Percentiles rank a stretch among this genome's conserved stretches.
Evolutionary conservation across 2,888 invertebrate genomes (phyloP).

Genomic region (Autographa gamma): DNA sequence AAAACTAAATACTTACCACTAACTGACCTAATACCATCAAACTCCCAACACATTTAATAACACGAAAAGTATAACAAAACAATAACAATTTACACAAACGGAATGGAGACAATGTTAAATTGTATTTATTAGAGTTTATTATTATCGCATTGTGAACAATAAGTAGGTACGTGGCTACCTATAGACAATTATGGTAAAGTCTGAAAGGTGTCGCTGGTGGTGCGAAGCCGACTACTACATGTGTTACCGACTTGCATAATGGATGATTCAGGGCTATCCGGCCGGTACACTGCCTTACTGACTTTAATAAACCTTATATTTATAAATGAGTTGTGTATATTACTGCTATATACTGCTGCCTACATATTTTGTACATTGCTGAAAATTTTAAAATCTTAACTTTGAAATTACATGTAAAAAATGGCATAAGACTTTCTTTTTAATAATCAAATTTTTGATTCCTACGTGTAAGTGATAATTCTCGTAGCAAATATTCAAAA

Average conservation of each 20-base stretch:
- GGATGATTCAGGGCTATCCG: conserved; percentile 77
- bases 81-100: conserved; percentile 31
- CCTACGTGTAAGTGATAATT: too few relatives aligned
- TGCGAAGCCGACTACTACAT: conserved; percentile 76
- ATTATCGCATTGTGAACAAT: conserved; percentile 67
- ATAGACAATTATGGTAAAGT: conserved; percentile 84
- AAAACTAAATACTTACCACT: background rate
- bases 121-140: conserved; percentile 63
- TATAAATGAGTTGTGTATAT: background rate
- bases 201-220: conserved; percentile 78
- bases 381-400: too few relatives aligned
- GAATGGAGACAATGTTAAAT: conserved; percentile 51
- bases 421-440: too few relatives aligned
- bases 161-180: conserved; percentile 63
- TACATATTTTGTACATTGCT: too few relatives aligned
- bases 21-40: background rate
- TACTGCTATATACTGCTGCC: too few relatives aligned
- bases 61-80: conserved; percentile 15
- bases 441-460: too few relatives aligned
- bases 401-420: too few relatives aligned
- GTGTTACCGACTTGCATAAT: conserved; percentile 86
- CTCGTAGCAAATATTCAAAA: too few relatives aligned
- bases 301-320: conserved; percentile 17
- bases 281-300: conserved; percentile 31
- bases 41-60: conserved; percentile 13